Evolutionary conservation across 2,888 invertebrate genomes (phyloP).

Genomic region (Acrocyrtus sp.): DNA sequence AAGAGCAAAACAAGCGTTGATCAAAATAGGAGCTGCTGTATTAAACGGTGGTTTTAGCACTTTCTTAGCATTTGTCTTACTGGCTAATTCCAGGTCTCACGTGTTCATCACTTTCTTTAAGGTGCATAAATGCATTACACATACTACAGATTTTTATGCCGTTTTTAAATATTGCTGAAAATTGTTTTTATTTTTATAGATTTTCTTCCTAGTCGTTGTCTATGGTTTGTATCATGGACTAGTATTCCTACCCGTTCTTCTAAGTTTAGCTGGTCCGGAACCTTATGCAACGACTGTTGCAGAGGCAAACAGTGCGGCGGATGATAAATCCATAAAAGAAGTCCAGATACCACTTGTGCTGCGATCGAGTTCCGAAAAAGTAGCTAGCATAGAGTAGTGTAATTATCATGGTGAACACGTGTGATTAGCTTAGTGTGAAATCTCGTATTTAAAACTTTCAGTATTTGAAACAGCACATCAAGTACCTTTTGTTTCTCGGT

Average conservation of each 20-base stretch:
- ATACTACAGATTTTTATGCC: background rate
- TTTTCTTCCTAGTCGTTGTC: conserved; percentile 79
- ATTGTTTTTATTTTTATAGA: conserved; percentile 66
- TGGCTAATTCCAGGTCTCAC: conserved; percentile 69
- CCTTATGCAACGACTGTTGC: conserved; percentile 66
- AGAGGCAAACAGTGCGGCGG: no score
- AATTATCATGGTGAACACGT: no score
- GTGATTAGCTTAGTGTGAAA: no score
- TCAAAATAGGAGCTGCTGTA: conserved; percentile 69
- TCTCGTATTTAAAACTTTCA: no score
- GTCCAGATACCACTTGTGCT: background rate
- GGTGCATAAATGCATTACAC: conserved; percentile 65
- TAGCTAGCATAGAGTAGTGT: no score
- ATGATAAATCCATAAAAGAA: conserved; percentile 7
- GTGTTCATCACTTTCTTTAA: conserved; percentile 70
- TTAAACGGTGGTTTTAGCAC: conserved; percentile 70
- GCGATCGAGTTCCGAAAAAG: no score
- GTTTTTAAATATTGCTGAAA: background rate
- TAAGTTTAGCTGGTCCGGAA: conserved; percentile 78
- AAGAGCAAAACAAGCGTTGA: conserved; percentile 66
- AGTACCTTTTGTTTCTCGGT: no score
- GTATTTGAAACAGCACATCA: no score
- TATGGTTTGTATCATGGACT: conserved; percentile 84
- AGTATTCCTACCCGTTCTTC: conserved; percentile 78
- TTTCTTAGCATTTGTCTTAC: conserved; percentile 69